Conservation (phyloP, 2,888 invertebrate genomes). For the Eulithis prunata region DNA sequence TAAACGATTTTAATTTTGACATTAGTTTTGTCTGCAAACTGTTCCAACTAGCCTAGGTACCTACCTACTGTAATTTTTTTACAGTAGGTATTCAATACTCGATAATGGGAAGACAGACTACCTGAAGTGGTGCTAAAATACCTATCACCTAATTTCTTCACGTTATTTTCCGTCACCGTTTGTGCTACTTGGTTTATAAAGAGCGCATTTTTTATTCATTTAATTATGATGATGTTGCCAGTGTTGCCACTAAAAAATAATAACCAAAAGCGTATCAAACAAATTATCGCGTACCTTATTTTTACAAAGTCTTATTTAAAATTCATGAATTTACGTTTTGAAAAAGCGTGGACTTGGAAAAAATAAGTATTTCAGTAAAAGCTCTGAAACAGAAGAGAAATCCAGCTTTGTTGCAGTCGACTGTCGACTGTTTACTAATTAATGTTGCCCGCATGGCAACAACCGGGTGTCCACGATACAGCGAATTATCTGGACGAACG, state of each 20-base stretch:
- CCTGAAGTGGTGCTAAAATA: no score
- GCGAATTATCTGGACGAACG: slow-evolving; percentile 7
- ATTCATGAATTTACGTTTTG: slow-evolving; percentile 55
- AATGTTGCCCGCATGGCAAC: slow-evolving; percentile 77
- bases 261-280: slow-evolving; percentile 27
- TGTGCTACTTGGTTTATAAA: no score
- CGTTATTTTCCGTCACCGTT: no score
- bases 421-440: slow-evolving; percentile 78
- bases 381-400: slow-evolving; percentile 62
- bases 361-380: slow-evolving; percentile 47
- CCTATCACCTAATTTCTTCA: no score
- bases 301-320: slow-evolving; percentile 49
- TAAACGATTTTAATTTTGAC: no score
- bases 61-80: no score
- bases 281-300: slow-evolving; percentile 46
- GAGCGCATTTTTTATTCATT: no score
- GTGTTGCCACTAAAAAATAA: background rate
- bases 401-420: slow-evolving; percentile 69
- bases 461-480: slow-evolving; percentile 46
- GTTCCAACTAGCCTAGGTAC: no score
- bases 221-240: background rate
- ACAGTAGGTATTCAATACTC: no score
- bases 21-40: no score
- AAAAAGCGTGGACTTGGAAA: slow-evolving; percentile 54
- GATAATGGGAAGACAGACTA: no score